These are phyloP conservation scores for Otis tarda DNA, from an alignment of 2,113 vertebrate species.

Conservation along the genomic window DNA sequence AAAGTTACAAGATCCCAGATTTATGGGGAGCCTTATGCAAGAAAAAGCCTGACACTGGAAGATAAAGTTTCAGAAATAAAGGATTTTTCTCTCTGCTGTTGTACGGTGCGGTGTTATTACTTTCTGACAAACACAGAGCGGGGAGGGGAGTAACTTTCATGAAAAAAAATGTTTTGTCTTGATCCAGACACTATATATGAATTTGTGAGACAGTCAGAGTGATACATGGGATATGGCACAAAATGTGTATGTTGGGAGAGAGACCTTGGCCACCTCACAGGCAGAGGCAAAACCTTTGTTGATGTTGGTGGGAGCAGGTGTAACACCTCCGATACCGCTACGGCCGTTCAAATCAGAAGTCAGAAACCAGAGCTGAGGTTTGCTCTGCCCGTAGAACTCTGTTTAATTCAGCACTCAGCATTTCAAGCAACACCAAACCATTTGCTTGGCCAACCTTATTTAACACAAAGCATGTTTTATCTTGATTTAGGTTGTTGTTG, in stretches of 20 bases:
- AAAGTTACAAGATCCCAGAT: background rate
- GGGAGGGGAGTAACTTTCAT: background rate
- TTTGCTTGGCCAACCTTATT: constrained; percentile 50
- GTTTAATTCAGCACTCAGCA: background rate
- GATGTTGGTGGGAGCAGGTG: background rate
- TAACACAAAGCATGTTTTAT: constrained; percentile 53
- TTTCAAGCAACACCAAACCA: background rate
- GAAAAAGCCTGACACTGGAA: background rate
- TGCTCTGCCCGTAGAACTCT: background rate
- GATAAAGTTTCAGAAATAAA: constrained; percentile 29
- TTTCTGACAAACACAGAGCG: background rate
- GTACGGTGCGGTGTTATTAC: background rate
- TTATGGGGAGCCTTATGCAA: constrained; percentile 1
- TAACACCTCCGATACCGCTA: background rate
- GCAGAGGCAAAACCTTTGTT: background rate
- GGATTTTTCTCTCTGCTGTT: background rate
- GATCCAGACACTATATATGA: background rate
- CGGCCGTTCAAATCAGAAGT: background rate
- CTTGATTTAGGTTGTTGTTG: constrained; percentile 54
- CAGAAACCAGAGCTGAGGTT: background rate
- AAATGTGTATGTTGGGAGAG: background rate
- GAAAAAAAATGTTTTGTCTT: background rate
- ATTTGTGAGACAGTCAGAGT: background rate
- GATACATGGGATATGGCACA: background rate
- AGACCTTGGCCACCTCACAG: background rate